Percentiles rank a stretch among this genome's conserved stretches.
Conservation (phyloP, 2,888 invertebrate species). For the Euproctis similis region DNA sequence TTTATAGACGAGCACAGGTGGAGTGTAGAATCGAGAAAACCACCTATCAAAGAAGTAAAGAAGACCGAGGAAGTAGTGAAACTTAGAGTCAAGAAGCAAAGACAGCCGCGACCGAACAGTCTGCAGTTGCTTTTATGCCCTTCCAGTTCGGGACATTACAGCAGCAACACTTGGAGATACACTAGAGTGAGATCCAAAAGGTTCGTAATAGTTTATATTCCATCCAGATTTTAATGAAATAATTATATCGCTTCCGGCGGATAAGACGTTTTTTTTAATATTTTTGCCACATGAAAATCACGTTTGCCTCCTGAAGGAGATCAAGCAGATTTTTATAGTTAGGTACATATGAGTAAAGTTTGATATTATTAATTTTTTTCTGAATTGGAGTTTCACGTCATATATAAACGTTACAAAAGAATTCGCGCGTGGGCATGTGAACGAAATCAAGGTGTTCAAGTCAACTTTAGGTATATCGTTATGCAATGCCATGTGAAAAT, state of each 20-base stretch:
- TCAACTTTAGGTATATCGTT: constrained; percentile 11
- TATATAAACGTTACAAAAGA: constrained; percentile 12
- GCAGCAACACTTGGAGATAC: constrained; percentile 67
- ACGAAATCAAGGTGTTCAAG: constrained; percentile 20
- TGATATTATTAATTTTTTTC: neutral
- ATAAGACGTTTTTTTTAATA: too few relatives aligned
- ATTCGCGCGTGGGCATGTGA: constrained; percentile 15
- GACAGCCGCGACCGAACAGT: constrained; percentile 64
- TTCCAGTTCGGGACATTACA: constrained; percentile 64
- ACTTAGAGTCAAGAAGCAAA: constrained; percentile 54
- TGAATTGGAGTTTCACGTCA: too few relatives aligned
- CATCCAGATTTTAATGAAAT: too few relatives aligned
- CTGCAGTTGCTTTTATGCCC: constrained; percentile 64
- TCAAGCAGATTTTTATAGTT: too few relatives aligned
- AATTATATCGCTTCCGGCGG: too few relatives aligned
- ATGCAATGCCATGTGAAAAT: constrained; percentile 11
- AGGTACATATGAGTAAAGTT: neutral
- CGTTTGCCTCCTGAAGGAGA: too few relatives aligned
- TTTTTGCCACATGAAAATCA: too few relatives aligned
- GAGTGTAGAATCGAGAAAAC: constrained; percentile 56
- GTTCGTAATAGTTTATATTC: too few relatives aligned
- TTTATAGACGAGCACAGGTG: constrained; percentile 39
- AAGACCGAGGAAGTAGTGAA: constrained; percentile 55
- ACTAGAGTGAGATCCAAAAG: constrained; percentile 65
- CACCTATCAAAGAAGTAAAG: constrained; percentile 50